Conservation (phyloP, 2,797 vertebrate genomes). For the Sebastes flavidus region DNA sequence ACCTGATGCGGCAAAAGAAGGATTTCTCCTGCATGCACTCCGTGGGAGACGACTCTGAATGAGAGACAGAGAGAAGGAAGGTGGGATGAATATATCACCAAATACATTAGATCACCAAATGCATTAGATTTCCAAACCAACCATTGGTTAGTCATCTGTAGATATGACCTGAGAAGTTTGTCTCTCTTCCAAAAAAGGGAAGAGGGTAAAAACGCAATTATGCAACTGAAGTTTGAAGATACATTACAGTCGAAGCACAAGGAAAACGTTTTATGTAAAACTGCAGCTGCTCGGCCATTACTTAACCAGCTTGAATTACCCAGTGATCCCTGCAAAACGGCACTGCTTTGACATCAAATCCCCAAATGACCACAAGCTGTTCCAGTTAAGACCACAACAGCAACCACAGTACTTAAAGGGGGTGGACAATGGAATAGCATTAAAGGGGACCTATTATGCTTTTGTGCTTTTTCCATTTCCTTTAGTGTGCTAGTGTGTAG, state of each 20-base stretch:
- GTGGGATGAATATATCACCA: constrained; percentile 30
- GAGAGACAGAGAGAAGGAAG: constrained; percentile 26
- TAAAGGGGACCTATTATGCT: too few relatives aligned
- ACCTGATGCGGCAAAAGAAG: constrained; percentile 98
- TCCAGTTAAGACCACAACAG: neutral
- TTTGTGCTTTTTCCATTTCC: too few relatives aligned
- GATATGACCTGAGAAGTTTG: neutral
- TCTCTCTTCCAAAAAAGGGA: neutral
- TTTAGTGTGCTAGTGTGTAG: too few relatives aligned
- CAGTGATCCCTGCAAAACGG: neutral
- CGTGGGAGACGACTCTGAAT: constrained; percentile 82
- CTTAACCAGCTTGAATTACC: neutral
- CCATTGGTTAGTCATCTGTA: constrained; percentile 22
- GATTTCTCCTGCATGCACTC: constrained; percentile 96
- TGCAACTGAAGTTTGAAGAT: neutral
- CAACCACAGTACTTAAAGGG: neutral
- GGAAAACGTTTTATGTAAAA: neutral
- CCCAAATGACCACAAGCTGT: neutral
- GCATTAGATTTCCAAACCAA: neutral
- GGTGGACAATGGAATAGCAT: neutral
- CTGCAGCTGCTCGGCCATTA: neutral
- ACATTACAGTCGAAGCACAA: neutral
- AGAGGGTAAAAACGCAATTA: neutral
- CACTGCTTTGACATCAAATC: neutral
- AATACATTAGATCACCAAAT: neutral